Percentiles rank a stretch among this genome's conserved stretches.
Conservation (phyloP, 2,888 invertebrate species). For the Pyralis farinalis region DNA sequence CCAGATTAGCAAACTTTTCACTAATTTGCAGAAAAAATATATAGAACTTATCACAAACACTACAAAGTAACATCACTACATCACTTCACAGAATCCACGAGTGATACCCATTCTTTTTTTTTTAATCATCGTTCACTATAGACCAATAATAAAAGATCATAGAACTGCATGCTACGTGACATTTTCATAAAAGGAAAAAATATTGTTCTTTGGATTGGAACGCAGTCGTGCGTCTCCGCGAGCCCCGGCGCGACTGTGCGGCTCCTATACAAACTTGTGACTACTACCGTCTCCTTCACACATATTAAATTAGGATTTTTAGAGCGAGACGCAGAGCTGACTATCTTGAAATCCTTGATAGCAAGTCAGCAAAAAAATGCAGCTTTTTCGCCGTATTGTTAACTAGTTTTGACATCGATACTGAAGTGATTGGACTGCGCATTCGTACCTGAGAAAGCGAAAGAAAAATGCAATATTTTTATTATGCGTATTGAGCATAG, state of each 20-base stretch:
- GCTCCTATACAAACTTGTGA: slow-evolving; percentile 21
- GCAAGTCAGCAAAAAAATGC: slow-evolving; percentile 19
- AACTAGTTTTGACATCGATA: slow-evolving; percentile 19
- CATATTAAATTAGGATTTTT: not conserved
- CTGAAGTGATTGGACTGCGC: slow-evolving; percentile 2
- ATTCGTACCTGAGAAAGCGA: not conserved
- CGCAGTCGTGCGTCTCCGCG: slow-evolving; percentile 53
- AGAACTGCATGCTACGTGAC: too few relatives aligned
- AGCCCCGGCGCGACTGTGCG: slow-evolving; percentile 34
- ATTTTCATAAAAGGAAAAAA: too few relatives aligned
- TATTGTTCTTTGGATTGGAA: slow-evolving; percentile 23
- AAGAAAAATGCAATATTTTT: too few relatives aligned
- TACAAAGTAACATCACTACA: too few relatives aligned
- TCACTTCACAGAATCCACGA: too few relatives aligned
- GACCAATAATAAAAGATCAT: too few relatives aligned
- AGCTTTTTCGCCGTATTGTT: slow-evolving; percentile 23
- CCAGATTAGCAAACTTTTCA: too few relatives aligned
- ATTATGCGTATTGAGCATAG: too few relatives aligned
- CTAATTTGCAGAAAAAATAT: too few relatives aligned
- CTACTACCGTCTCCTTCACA: slow-evolving; percentile 22
- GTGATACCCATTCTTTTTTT: too few relatives aligned
- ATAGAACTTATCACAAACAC: too few relatives aligned
- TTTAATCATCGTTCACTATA: too few relatives aligned
- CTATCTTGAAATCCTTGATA: slow-evolving; percentile 15
- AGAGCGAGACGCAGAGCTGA: not conserved